Conservation (phyloP, 1,140 invertebrate genomes). For the Lordiphosa mommai region DNA sequence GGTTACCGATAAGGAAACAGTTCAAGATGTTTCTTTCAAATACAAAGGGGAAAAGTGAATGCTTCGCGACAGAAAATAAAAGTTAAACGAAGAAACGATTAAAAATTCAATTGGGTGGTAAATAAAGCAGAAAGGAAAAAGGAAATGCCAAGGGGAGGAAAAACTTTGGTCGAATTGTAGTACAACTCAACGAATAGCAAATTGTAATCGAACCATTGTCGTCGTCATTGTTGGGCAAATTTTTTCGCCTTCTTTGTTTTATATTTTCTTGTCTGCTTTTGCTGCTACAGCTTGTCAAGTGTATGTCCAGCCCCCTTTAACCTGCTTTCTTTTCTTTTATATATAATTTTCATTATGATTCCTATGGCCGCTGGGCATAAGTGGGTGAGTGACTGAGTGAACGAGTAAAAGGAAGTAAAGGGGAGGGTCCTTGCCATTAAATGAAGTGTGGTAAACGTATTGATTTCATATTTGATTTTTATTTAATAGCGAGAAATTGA, state of each 20-base stretch:
- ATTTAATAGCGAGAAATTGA: conserved; percentile 59
- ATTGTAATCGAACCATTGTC: conserved; percentile 33
- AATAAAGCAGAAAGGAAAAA: conserved; percentile 20
- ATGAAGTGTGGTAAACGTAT: conserved; percentile 53
- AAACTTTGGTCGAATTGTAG: too few species aligned
- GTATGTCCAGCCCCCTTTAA: not conserved
- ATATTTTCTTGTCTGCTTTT: not conserved
- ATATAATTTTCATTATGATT: conserved; percentile 59
- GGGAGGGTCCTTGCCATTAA: conserved; percentile 35
- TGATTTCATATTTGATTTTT: conserved; percentile 68
- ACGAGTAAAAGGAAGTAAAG: conserved; percentile 9
- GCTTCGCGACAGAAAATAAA: conserved; percentile 47
- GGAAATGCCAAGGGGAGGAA: not conserved
- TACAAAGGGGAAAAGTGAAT: conserved; percentile 8
- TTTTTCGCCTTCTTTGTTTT: not conserved
- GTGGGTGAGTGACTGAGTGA: conserved; percentile 19
- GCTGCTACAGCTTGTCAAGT: not conserved
- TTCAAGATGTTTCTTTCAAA: conserved; percentile 35
- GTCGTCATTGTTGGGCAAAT: not conserved
- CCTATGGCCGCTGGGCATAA: conserved; percentile 15
- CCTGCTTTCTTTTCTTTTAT: conserved; percentile 15
- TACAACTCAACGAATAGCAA: conserved; percentile 25
- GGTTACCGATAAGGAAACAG: conserved; percentile 51
- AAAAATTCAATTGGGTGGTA: conserved; percentile 60
- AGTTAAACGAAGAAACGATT: conserved; percentile 63